Evolutionary conservation across 2,888 invertebrate genomes (phyloP).

Genomic region (Aspidapion aeneum): DNA sequence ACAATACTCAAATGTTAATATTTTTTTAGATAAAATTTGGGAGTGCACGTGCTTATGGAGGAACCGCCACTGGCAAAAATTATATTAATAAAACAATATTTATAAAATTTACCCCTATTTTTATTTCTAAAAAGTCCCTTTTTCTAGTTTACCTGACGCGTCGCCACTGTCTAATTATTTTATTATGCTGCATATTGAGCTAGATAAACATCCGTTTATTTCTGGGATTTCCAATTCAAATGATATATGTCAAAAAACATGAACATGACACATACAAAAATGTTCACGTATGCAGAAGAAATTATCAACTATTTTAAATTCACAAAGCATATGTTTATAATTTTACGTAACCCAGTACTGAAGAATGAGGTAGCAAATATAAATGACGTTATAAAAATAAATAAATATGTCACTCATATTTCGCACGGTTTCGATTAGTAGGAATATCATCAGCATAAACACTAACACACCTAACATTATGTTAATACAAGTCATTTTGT

Average conservation of each 20-base stretch:
- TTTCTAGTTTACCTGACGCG: too few species aligned
- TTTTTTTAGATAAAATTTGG: too few species aligned
- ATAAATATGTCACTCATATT: constrained; percentile 41
- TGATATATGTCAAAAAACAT: not conserved
- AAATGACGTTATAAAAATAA: not conserved
- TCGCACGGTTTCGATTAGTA: constrained; percentile 35
- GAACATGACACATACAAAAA: not conserved
- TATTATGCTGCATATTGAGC: too few species aligned
- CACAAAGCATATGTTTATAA: not conserved
- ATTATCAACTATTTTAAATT: not conserved
- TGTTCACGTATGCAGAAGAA: not conserved
- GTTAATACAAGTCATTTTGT: too few species aligned
- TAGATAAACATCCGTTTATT: too few species aligned
- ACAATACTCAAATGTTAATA: too few species aligned
- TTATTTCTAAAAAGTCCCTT: too few species aligned
- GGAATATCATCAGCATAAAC: not conserved
- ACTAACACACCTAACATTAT: not conserved
- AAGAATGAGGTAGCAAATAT: not conserved
- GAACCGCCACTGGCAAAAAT: too few species aligned
- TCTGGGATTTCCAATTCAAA: not conserved
- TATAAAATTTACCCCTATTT: too few species aligned
- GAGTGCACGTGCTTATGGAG: too few species aligned
- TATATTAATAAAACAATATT: too few species aligned
- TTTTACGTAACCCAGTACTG: not conserved
- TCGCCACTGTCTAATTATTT: too few species aligned